A percentile compares a stretch with the other conserved stretches of the same genome.
Conservation (phyloP, 2,113 vertebrate species). For the Petrocephalus zakoni region DNA sequence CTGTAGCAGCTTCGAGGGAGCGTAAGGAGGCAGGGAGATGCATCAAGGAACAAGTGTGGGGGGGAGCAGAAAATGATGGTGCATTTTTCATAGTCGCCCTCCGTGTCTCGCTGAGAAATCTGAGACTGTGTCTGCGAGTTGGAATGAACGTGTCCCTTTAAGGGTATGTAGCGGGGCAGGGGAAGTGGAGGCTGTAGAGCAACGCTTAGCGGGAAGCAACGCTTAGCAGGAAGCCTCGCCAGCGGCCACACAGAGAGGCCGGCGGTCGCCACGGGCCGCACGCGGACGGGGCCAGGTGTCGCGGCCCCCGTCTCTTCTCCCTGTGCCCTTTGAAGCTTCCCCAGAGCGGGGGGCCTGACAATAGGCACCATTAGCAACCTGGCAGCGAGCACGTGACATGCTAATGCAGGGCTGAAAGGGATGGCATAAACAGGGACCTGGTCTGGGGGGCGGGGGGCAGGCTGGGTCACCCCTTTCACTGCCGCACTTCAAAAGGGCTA, state of each 20-base stretch:
- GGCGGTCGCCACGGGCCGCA: neutral
- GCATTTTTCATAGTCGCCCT: neutral
- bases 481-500: constrained; percentile 23
- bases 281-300: neutral
- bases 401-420: constrained; percentile 20
- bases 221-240: too few relatives aligned
- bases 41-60: neutral
- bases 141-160: neutral
- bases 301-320: neutral
- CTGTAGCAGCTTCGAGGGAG: neutral
- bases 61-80: neutral
- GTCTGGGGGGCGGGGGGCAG: constrained; percentile 2
- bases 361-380: neutral
- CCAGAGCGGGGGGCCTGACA: neutral
- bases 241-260: too few relatives aligned
- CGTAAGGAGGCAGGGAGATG: neutral
- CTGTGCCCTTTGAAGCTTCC: constrained; percentile 13
- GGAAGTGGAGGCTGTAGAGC: neutral
- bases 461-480: constrained; percentile 3
- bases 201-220: neutral
- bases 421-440: constrained; percentile 10
- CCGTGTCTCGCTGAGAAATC: neutral
- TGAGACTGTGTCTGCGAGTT: neutral
- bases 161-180: neutral
- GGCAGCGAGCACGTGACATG: neutral